Percentiles rank a stretch among this genome's conserved stretches.
Evolutionary conservation across 2,113 vertebrate species (phyloP).

Genomic region (Scolopax mira): DNA sequence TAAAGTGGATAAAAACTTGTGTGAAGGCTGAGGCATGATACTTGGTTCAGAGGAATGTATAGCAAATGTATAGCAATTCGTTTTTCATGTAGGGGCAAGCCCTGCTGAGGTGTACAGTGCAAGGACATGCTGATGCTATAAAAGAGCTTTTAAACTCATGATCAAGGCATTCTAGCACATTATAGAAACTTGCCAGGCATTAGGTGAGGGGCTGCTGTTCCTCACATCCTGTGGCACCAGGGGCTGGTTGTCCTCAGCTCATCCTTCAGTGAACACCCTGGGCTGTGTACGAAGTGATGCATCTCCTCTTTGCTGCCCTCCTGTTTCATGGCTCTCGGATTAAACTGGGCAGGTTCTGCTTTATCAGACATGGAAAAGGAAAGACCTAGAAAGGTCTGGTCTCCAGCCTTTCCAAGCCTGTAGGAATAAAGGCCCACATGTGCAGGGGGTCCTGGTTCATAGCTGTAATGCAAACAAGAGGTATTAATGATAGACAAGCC

Average conservation of each 20-base stretch:
- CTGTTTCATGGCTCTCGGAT: neutral
- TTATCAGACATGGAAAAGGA: neutral
- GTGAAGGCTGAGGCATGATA: neutral
- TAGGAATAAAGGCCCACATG: neutral
- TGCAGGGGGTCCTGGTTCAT: neutral
- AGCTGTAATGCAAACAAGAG: neutral
- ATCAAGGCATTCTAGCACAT: neutral
- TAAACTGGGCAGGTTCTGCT: neutral
- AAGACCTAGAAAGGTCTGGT: neutral
- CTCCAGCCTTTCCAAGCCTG: neutral
- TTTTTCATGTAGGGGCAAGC: neutral
- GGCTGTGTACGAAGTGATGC: accelerated
- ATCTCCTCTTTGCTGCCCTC: neutral
- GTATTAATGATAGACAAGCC: neutral
- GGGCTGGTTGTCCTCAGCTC: neutral
- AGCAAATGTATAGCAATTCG: no score
- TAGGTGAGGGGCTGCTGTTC: neutral
- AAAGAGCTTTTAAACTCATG: neutral
- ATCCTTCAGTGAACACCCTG: neutral
- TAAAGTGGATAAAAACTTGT: neutral
- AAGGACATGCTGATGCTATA: neutral
- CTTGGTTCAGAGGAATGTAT: neutral
- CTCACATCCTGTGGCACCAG: accelerated
- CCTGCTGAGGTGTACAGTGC: neutral
- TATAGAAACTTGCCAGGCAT: neutral